These are phyloP conservation scores for Andrena fulva DNA, from an alignment of 2,888 invertebrate genomes.

Conservation along the genomic window DNA sequence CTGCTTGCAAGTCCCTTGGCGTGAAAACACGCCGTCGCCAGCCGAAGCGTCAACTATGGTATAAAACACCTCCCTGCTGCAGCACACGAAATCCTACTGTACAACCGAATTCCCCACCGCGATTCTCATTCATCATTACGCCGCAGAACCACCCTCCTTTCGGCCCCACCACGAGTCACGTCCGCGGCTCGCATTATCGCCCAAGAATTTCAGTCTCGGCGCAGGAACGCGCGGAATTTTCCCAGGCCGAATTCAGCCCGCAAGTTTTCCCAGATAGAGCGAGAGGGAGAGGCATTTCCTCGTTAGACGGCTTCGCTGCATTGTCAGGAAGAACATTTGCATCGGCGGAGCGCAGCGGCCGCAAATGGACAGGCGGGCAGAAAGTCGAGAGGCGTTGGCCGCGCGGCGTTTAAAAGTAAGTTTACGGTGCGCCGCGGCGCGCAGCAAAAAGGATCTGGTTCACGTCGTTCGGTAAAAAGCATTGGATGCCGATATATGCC, in stretches of 20 bases:
- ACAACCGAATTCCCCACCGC: no score
- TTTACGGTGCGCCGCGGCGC: slow-evolving; percentile 35
- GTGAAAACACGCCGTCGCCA: no score
- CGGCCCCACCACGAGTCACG: no score
- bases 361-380: slow-evolving; percentile 55
- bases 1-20: no score
- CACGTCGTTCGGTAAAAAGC: slow-evolving; percentile 62
- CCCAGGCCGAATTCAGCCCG: slow-evolving; percentile 31
- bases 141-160: no score
- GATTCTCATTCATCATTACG: no score
- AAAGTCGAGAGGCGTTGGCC: slow-evolving; percentile 59
- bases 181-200: not conserved
- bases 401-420: slow-evolving; percentile 56
- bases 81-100: no score
- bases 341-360: slow-evolving; percentile 42
- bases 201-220: not conserved
- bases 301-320: slow-evolving; percentile 34
- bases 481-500: slow-evolving; percentile 51
- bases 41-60: no score
- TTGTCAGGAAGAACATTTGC: slow-evolving; percentile 57
- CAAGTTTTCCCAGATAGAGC: no score
- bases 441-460: slow-evolving; percentile 62
- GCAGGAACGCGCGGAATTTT: slow-evolving; percentile 8
- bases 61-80: no score
- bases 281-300: slow-evolving; percentile 29